Conservation (phyloP, 35 echinoderm and acorn worm species). For the Diadema setosum region DNA sequence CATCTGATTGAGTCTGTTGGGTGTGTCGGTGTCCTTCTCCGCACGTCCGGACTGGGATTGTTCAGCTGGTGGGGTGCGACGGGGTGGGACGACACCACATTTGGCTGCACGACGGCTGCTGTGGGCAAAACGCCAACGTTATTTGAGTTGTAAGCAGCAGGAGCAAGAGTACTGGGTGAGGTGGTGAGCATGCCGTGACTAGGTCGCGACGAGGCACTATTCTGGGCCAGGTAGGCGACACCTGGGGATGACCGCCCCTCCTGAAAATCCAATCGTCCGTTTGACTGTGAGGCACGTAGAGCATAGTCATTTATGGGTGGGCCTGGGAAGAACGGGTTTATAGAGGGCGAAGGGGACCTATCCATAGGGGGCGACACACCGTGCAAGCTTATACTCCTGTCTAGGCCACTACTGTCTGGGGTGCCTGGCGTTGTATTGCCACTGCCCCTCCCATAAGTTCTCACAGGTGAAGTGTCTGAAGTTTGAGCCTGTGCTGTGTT, state of each 20-base stretch:
- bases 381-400: background rate
- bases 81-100: background rate
- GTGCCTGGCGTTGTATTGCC: background rate
- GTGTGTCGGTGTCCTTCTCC: background rate
- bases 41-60: background rate
- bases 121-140: background rate
- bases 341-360: background rate
- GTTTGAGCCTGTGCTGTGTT: no score
- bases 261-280: background rate
- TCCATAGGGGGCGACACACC: background rate
- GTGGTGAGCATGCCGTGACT: background rate
- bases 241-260: background rate
- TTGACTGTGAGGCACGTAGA: slow-evolving; percentile 2
- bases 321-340: background rate
- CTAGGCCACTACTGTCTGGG: background rate
- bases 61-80: background rate
- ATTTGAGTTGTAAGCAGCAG: background rate
- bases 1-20: background rate
- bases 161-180: background rate
- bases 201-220: background rate
- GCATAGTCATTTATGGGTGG: background rate
- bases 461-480: background rate
- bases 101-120: background rate
- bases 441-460: background rate
- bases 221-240: background rate